Conservation (phyloP, 2,113 vertebrate species). For the Phyllostomus discolor region DNA sequence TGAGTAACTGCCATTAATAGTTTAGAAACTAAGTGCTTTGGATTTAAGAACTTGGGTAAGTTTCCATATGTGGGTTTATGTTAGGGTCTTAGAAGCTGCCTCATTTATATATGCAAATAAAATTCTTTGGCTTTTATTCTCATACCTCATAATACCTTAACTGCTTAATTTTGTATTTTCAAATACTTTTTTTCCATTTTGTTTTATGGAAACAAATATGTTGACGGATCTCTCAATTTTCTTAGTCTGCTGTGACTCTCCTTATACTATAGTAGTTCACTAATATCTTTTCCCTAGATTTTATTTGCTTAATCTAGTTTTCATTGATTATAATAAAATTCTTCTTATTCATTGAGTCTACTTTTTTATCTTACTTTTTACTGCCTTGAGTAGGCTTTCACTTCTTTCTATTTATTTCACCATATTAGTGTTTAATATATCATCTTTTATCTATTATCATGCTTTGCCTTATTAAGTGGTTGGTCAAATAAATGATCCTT, state of each 20-base stretch:
- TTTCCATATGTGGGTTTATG: not conserved
- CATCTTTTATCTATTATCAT: not conserved
- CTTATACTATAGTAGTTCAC: not conserved
- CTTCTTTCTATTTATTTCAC: not conserved
- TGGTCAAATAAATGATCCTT: not conserved
- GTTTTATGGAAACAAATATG: not conserved
- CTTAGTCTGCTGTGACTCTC: not conserved
- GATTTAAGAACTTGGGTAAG: not conserved
- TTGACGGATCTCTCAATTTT: not conserved
- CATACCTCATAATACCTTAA: not conserved
- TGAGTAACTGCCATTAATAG: not conserved
- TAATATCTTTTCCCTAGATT: not conserved
- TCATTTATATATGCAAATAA: not conserved
- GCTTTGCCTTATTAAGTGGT: not conserved
- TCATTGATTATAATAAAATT: not conserved
- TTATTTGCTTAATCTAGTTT: not conserved
- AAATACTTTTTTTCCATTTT: not conserved
- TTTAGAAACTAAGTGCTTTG: not conserved
- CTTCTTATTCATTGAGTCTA: not conserved
- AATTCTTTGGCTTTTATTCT: not conserved
- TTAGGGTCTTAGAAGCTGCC: not conserved
- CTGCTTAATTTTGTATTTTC: constrained; percentile 2
- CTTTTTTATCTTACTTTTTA: not conserved
- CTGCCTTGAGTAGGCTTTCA: not conserved
- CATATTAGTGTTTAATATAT: not conserved